A percentile compares a stretch with the other conserved stretches of the same genome.
Conservation (phyloP, 2,113 vertebrate genomes). For the Muntiacus reevesi region DNA sequence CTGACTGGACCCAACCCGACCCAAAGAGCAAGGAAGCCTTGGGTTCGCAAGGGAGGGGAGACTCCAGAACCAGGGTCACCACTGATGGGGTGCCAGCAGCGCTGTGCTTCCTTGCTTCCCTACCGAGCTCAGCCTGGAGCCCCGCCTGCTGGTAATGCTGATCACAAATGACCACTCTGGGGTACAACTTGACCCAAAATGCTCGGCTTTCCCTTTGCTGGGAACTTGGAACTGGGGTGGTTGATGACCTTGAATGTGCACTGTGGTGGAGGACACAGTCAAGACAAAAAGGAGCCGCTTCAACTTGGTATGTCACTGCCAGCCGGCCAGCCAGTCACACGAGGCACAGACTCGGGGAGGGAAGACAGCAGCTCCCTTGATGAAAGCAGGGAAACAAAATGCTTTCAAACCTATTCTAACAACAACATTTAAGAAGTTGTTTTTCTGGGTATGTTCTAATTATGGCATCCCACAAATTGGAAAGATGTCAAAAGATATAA, state of each 20-base stretch:
- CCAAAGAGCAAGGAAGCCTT: background rate
- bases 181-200: background rate
- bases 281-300: background rate
- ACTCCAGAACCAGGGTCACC: background rate
- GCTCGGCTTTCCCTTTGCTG: background rate
- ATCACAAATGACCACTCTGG: background rate
- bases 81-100: background rate
- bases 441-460: background rate
- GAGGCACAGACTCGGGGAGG: background rate
- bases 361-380: background rate
- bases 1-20: background rate
- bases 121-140: background rate
- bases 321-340: background rate
- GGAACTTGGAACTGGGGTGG: background rate
- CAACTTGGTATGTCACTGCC: background rate
- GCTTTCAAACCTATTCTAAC: background rate
- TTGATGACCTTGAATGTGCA: background rate
- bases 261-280: background rate
- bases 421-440: background rate
- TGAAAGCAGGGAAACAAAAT: background rate
- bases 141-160: rapidly evolving
- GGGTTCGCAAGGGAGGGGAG: rapidly evolving
- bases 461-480: background rate
- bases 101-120: background rate
- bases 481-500: background rate